Percentiles rank a stretch among this genome's conserved stretches.
phyloP scores from a whole-genome alignment of 2,797 vertebrate genomes.

The Pipistrellus kuhlii region DNA sequence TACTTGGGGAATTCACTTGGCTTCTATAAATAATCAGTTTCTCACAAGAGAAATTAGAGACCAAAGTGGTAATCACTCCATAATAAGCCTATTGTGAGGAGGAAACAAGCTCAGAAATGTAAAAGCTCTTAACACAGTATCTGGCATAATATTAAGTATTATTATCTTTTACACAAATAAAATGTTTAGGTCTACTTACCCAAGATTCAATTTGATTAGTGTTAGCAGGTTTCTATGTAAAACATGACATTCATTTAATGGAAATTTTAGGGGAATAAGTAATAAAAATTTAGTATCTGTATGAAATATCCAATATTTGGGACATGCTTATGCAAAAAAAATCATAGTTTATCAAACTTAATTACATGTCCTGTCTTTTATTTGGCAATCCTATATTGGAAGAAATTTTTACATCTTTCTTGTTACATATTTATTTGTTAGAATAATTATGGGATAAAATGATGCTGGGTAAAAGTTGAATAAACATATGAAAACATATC shows the following conservation, averaged over 20 bases:
- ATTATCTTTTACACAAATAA: neutral
- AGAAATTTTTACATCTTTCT: neutral
- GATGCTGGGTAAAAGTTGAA: neutral
- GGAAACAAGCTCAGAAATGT: neutral
- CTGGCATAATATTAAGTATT: neutral
- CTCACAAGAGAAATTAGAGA: neutral
- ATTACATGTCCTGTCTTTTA: neutral
- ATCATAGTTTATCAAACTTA: neutral
- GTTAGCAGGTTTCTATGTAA: neutral
- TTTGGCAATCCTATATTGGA: neutral
- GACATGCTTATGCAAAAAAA: neutral
- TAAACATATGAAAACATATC: neutral
- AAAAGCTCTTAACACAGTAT: neutral
- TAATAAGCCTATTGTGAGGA: neutral
- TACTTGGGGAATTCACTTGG: neutral
- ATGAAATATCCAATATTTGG: neutral
- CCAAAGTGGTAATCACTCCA: neutral
- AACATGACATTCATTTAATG: neutral
- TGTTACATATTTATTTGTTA: neutral
- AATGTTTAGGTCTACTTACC: neutral
- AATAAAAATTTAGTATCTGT: neutral
- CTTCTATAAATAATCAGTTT: neutral
- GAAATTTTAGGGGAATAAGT: neutral
- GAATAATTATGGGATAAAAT: neutral
- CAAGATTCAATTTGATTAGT: neutral